Evolutionary conservation across 2,888 invertebrate genomes (phyloP), one percentile per base, ranked within the genome.

Genomic region (Melinaea menophilus): DNA sequence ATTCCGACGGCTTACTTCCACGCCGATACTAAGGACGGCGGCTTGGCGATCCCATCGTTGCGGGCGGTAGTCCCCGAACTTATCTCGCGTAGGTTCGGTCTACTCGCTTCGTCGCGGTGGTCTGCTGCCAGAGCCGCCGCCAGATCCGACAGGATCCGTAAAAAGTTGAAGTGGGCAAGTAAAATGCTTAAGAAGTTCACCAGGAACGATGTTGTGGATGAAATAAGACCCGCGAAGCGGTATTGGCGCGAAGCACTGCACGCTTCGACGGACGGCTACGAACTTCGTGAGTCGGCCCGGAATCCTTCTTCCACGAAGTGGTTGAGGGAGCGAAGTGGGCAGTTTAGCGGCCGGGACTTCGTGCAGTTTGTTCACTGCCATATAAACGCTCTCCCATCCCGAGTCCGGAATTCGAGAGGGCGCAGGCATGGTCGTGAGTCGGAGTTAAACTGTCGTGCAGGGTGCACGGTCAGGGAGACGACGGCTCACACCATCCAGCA

Each of bases 321-420:
- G 47, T 63, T 81, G 0, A 66, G 68, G 57, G 67, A 69, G 56
- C 56, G 61, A 34, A 56, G 64, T 48, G 45, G 22, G 13, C 55
- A 61, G 51, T 51, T 60, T 35, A 56, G 74, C 0, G 79, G 79
- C 2, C 66, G 73, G 11, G 81, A 81, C 62, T 83, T 65, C 63
- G 67, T 81, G 35, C 74, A 80, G 46, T 73, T 71, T 31, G 64
- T 70, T 13, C 75, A 76, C 3, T 70, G 73, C 5, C 67, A 77
- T 2, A 78, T 80, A 1, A 79, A 79, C 57, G 71, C 75, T 7
- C 65, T 81, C 2, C 79, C 80, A 0, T 73, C 76, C 0, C 59
- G 72, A 4, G 62, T 75, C 0, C 61, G 77, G 47, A 72, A 69
- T 5, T 81, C 58, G n/a, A 54, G 55, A 47, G 58, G 56, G 34